Conservation (phyloP, 1,140 invertebrate genomes). For the Bombus sylvicola region DNA sequence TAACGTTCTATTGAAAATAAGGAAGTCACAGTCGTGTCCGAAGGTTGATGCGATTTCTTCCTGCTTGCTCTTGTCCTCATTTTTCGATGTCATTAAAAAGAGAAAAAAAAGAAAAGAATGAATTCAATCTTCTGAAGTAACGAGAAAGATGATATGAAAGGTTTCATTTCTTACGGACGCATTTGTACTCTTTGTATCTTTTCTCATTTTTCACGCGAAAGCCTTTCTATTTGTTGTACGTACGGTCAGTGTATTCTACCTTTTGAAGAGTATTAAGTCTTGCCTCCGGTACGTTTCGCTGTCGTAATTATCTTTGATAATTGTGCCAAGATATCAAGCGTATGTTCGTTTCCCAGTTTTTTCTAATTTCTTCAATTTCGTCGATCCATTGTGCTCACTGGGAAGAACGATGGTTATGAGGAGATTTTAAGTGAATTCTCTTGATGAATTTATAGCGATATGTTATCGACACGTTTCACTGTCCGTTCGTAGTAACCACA, state of each 20-base stretch:
- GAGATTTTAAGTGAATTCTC: not conserved
- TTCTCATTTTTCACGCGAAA: not conserved
- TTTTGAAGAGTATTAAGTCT: not conserved
- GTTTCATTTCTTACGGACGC: not conserved
- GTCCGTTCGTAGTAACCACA: too few species aligned
- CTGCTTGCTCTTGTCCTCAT: conserved; percentile 19
- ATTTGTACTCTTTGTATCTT: conserved; percentile 10
- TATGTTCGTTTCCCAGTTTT: not conserved
- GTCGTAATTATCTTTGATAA: not conserved
- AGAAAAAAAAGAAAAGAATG: not conserved
- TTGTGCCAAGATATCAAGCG: not conserved
- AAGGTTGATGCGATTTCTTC: conserved; percentile 1
- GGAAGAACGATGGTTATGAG: not conserved
- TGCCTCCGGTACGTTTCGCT: not conserved
- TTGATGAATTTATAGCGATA: not conserved
- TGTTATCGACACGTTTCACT: too few species aligned
- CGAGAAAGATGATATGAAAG: not conserved
- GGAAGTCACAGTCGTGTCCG: not conserved
- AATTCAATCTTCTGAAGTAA: not conserved
- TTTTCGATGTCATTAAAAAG: not conserved
- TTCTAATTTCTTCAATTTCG: not conserved
- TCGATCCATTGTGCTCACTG: not conserved
- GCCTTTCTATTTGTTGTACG: not conserved
- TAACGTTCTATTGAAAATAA: conserved; percentile 20
- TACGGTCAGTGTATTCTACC: not conserved